Evolutionary conservation across 2,113 vertebrate species (phyloP), one percentile per base, ranked within the genome.

Genomic region (Onychorhynchus coronatus): DNA sequence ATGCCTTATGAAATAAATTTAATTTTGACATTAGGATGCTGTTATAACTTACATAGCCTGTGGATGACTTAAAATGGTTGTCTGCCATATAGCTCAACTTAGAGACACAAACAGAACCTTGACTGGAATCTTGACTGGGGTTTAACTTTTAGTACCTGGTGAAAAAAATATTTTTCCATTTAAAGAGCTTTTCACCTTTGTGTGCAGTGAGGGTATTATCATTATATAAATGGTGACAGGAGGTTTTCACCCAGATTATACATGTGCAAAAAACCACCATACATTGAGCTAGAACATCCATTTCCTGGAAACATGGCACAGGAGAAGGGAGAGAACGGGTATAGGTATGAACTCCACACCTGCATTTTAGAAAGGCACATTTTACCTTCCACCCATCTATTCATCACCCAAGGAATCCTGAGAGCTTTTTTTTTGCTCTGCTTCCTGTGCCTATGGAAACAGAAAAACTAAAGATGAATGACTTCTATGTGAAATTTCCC

Each of bases 191-290:
- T 63, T 75, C 25, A 56, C 14, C 21, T 62, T 41, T 35, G 13
- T 87, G 86, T 85, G 25, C 52, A 49, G 25, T 50, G 8, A 4
- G 9, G 9, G 0, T 79, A 31, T 47, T 70, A 24, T 23, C 66
- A 30, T 17, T 55, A 13, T 20, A 31, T 16, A 62, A 70, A 65
- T 1, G 3, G 17, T 3, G 2, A 30, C 13, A 58, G 30, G 55
- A 68, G 31, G 8, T 78, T 88, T 78, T 85, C 70, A 62, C 8
- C 8, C n/a, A 46, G 46, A 27, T 35, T 37, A 21, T 14, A 10
- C 2, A 7, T 12, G 4, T 49, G 30, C 1, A 2, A 14, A 72
- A 63, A 46, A 28, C 9, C 1, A 12, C 1, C 6, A 25, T 5
- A 12, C 1, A 4, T 25, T 39, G 28, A 83, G 13, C 24, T 77